Evolutionary conservation across 2,113 vertebrate genomes (phyloP).

Genomic region (Coregonus clupeaformis): DNA sequence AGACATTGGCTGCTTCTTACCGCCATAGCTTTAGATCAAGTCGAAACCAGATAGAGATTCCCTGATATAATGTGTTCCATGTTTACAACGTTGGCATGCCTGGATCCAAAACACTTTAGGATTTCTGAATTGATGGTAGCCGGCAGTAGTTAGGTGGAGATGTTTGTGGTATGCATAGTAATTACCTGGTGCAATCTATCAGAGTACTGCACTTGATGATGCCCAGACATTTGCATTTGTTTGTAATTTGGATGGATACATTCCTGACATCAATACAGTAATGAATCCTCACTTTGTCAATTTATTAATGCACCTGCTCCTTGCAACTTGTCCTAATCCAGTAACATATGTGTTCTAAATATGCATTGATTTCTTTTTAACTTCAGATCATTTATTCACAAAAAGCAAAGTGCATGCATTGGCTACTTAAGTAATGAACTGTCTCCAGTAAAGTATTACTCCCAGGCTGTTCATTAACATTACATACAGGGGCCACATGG

Average conservation of each 20-base stretch:
- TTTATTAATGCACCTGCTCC: conserved; percentile 76
- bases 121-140: conserved; percentile 71
- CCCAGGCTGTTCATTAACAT: not conserved
- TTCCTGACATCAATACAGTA: conserved; percentile 69
- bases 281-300: conserved; percentile 75
- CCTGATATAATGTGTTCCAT: conserved; percentile 72
- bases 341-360: conserved; percentile 75
- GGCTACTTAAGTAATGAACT: conserved; percentile 71
- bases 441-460: not conserved
- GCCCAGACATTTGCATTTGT: conserved; percentile 69
- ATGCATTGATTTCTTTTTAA: conserved; percentile 76
- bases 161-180: conserved; percentile 55
- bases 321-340: conserved; percentile 67
- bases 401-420: conserved; percentile 52
- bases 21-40: conserved; percentile 67
- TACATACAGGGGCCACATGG: no score
- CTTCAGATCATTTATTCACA: conserved; percentile 65
- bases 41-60: conserved; percentile 72
- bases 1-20: conserved; percentile 61
- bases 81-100: conserved; percentile 59
- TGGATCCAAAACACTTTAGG: conserved; percentile 58
- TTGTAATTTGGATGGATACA: conserved; percentile 71
- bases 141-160: no score
- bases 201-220: conserved; percentile 74
- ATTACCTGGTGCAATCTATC: conserved; percentile 74